Percentiles rank a stretch among this genome's conserved stretches.
Conservation (phyloP, 1,140 invertebrate genomes). For the Bombus haemorrhoidalis region DNA sequence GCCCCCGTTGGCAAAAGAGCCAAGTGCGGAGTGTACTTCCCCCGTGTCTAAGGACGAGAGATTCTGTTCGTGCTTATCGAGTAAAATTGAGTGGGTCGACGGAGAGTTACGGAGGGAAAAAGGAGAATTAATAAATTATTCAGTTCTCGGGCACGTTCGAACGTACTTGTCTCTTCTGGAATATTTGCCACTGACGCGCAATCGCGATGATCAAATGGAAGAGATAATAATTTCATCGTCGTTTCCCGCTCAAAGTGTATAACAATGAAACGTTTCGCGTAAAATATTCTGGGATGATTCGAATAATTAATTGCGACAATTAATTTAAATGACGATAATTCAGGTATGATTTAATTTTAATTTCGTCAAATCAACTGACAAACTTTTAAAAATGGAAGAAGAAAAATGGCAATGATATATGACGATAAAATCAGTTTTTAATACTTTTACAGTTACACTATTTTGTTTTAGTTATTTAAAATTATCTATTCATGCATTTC, state of each 20-base stretch:
- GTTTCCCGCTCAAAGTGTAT: neutral
- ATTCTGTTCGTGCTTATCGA: conserved; percentile 30
- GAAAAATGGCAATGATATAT: too few relatives aligned
- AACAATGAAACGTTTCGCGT: neutral
- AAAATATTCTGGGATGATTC: neutral
- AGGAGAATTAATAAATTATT: conserved; percentile 38
- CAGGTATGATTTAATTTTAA: neutral
- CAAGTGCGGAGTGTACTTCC: neutral
- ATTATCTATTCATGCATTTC: too few relatives aligned
- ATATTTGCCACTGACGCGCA: neutral
- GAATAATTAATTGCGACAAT: neutral
- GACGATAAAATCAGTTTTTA: too few relatives aligned
- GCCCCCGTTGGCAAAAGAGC: conserved; percentile 16
- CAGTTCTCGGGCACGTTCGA: neutral
- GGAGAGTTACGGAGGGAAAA: neutral
- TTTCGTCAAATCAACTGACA: neutral
- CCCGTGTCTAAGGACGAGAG: neutral
- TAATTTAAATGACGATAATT: neutral
- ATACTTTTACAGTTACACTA: too few relatives aligned
- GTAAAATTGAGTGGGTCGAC: conserved; percentile 18
- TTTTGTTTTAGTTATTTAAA: too few relatives aligned
- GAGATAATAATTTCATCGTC: neutral
- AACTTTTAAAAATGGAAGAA: neutral
- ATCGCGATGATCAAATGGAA: neutral
- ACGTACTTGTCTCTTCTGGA: neutral